phyloP scores from a whole-genome alignment of 2,888 invertebrate genomes.

The Schrankia costaestrigalis region DNA sequence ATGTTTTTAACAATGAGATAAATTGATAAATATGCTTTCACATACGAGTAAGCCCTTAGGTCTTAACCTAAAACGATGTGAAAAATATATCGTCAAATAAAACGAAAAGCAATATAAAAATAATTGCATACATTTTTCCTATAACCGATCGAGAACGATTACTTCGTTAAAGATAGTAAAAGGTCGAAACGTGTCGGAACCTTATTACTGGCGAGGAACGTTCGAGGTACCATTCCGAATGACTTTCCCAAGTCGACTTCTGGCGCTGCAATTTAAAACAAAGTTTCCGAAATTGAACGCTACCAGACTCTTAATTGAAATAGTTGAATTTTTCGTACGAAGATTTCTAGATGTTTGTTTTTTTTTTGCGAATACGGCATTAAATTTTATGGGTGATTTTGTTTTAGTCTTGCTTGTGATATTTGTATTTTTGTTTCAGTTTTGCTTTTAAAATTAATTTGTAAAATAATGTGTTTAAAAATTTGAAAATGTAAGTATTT shows the following conservation, averaged over 20 bases:
- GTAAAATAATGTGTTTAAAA: too few species aligned
- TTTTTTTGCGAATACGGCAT: too few species aligned
- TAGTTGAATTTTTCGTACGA: slow-evolving; percentile 54
- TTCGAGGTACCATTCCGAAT: slow-evolving; percentile 41
- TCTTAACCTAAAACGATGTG: too few species aligned
- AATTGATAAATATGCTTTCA: too few species aligned
- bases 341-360: slow-evolving; percentile 25
- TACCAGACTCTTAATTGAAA: slow-evolving; percentile 68
- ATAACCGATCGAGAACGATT: slow-evolving; percentile 36
- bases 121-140: slow-evolving; percentile 35
- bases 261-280: slow-evolving; percentile 59
- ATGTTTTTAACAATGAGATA: too few species aligned
- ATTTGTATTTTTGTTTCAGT: too few species aligned
- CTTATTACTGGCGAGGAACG: slow-evolving; percentile 42
- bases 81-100: background rate
- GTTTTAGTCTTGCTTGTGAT: too few species aligned
- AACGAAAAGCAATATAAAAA: slow-evolving; percentile 14
- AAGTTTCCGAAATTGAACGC: slow-evolving; percentile 63
- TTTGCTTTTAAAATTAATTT: too few species aligned
- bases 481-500: too few species aligned
- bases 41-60: too few species aligned
- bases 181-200: slow-evolving; percentile 47
- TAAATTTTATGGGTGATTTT: too few species aligned
- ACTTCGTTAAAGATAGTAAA: slow-evolving; percentile 44
- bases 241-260: slow-evolving; percentile 50